Evolutionary conservation across 2,113 vertebrate genomes (phyloP).

Genomic region (Eonycteris spelaea): DNA sequence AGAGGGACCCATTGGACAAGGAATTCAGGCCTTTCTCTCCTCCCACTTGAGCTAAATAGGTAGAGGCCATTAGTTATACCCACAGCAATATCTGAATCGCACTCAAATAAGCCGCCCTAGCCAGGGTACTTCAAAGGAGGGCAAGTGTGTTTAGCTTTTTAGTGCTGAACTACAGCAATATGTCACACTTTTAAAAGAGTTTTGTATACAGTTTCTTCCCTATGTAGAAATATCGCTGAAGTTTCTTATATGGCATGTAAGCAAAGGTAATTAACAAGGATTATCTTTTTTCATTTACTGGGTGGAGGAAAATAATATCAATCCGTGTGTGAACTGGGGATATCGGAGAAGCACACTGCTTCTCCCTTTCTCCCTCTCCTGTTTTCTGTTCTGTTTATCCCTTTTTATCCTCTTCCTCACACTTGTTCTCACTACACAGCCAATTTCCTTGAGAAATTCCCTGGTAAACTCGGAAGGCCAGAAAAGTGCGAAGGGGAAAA

Average conservation of each 20-base stretch:
- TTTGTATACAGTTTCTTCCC: constrained; percentile 86
- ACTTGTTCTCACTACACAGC: constrained; percentile 22
- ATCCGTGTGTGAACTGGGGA: not conserved
- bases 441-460: constrained; percentile 58
- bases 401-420: not conserved
- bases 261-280: constrained; percentile 81
- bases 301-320: constrained; percentile 18
- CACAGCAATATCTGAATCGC: constrained; percentile 83
- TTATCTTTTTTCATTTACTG: constrained; percentile 78
- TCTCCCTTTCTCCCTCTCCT: not conserved
- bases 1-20: constrained; percentile 84
- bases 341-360: not conserved
- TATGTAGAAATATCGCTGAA: constrained; percentile 84
- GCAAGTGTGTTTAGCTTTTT: constrained; percentile 88
- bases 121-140: constrained; percentile 84
- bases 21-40: constrained; percentile 84
- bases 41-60: constrained; percentile 86
- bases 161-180: constrained; percentile 83
- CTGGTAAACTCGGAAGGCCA: not conserved
- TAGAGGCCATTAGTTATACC: constrained; percentile 88
- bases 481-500: constrained; percentile 16
- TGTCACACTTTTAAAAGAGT: constrained; percentile 86
- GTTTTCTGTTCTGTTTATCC: constrained; percentile 56
- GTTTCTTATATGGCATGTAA: constrained; percentile 81
- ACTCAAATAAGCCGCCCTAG: constrained; percentile 83